phyloP scores from a whole-genome alignment of 1,140 invertebrate genomes.

The Gonioctena quinquepunctata region DNA sequence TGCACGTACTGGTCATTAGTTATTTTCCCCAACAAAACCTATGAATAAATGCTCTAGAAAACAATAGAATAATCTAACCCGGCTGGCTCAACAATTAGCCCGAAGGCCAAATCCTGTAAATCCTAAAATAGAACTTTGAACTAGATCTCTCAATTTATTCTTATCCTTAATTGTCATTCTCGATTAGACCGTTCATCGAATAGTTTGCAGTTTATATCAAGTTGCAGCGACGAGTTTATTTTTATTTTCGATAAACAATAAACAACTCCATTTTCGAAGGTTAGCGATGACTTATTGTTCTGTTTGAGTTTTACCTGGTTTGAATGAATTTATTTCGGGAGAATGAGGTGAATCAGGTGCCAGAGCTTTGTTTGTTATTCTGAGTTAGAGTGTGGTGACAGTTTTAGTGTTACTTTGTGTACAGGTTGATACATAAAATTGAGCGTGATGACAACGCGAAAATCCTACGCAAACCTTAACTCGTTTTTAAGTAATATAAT shows the following conservation, averaged over 20 bases:
- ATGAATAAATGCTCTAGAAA: no score
- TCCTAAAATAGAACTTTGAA: neutral
- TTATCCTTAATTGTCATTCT: conserved; percentile 26
- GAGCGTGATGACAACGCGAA: no score
- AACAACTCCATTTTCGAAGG: neutral
- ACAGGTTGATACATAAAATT: no score
- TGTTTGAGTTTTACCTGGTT: neutral
- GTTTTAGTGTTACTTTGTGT: no score
- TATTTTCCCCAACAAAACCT: no score
- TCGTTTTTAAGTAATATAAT: no score
- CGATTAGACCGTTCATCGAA: neutral
- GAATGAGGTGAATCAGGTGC: neutral
- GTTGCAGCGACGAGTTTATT: neutral
- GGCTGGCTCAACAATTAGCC: no score
- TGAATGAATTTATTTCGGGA: neutral
- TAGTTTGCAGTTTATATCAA: neutral
- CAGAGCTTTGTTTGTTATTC: neutral
- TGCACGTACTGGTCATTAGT: no score
- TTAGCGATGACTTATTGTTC: neutral
- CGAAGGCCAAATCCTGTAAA: neutral
- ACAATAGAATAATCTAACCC: no score
- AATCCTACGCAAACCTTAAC: no score
- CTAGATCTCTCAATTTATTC: conserved; percentile 13
- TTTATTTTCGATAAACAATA: neutral
- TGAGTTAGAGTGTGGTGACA: neutral